Evolutionary conservation across 2,113 vertebrate species (phyloP), one percentile per base, ranked within the genome.

Genomic region (Scomber colias): DNA sequence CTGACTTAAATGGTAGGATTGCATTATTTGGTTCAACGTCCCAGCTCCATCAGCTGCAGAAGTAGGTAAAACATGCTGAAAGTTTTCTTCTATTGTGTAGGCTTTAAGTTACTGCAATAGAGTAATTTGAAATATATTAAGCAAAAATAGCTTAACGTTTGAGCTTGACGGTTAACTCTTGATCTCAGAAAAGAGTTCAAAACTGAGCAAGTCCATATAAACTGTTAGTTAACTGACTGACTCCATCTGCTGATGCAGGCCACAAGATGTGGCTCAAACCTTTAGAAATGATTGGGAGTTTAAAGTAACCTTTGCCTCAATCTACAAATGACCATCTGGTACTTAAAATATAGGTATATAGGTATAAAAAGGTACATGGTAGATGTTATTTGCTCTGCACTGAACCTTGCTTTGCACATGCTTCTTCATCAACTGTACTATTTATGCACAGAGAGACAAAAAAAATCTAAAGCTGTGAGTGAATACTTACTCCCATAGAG

Each of bases 351-450:
- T 11, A 75, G 74, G 19, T 59, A 74, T 63, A 31, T 46, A 63
- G 56, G 46, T 57, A 31, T 66, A 45, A 71, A 71, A 81, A 50
- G 57, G 17, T 86, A 74, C 57, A 60, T 24, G 40, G 74, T 86
- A 85, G 77, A 83, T 81, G 63, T 75, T 81, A 44, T 65, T 53
- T 83, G 76, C 85, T 79, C 74, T 77, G 79, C 90, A 83, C 81
- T 87, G 72, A 82, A 85, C 66, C 73, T 75, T 30, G 81, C 82
- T 92, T 93, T 91, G 88, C 90, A 88, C 87, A 88, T 69, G 85
- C 83, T 89, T 92, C 84, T 67, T 85, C 79, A 83, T 90, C 75
- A 71, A 83, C 61, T 84, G 85, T 90, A 88, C 87, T 87, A 89
- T 90, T 89, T 79, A 85, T 85, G 83, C 85, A 90, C 87, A 88